Conservation (phyloP, 1,140 invertebrate species). For the Danaus melanippus region DNA sequence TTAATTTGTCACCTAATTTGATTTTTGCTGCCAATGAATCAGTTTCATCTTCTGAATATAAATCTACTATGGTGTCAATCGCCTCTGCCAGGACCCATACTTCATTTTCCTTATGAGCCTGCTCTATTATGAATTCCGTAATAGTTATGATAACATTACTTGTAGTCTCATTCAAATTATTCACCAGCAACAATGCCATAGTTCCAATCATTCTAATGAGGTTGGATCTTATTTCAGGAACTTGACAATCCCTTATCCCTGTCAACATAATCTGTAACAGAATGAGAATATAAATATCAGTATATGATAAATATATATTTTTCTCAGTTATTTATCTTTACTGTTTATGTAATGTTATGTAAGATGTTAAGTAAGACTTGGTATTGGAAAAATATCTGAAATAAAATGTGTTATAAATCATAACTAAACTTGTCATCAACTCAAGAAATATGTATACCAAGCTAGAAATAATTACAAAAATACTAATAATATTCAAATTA, state of each 20-base stretch:
- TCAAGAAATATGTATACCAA: too few relatives aligned
- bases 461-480: too few relatives aligned
- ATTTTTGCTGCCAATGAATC: conserved; percentile 77
- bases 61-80: conserved; percentile 82
- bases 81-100: conserved; percentile 82
- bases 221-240: conserved; percentile 77
- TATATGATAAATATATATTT: conserved; percentile 2
- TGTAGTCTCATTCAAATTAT: conserved; percentile 46
- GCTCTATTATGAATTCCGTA: conserved; percentile 71
- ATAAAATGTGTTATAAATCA: too few relatives aligned
- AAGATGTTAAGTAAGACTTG: not conserved
- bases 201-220: conserved; percentile 79
- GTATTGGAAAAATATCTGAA: too few relatives aligned
- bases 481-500: too few relatives aligned
- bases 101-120: conserved; percentile 70
- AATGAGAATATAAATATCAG: conserved; percentile 3
- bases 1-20: conserved; percentile 74
- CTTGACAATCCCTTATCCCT: conserved; percentile 71
- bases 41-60: conserved; percentile 84
- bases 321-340: not conserved
- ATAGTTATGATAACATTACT: conserved; percentile 52
- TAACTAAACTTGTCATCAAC: too few relatives aligned
- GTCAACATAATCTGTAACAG: conserved; percentile 73
- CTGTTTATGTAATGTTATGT: not conserved
- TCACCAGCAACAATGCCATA: conserved; percentile 65